Conservation (phyloP, 2,888 invertebrate genomes). For the Junonia oenone region DNA sequence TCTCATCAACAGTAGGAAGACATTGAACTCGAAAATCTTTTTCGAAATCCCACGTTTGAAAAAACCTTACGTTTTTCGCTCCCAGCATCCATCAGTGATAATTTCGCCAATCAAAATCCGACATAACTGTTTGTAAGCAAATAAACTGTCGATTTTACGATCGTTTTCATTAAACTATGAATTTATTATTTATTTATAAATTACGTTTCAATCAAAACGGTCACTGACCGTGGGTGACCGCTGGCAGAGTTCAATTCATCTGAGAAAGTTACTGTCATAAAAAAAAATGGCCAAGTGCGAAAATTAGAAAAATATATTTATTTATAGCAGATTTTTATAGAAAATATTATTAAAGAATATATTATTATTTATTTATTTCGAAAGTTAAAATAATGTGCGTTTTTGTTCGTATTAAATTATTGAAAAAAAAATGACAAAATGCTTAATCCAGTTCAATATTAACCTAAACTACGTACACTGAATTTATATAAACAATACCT, state of each 20-base stretch:
- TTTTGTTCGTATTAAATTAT: too few relatives aligned
- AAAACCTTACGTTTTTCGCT: background rate
- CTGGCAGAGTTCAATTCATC: constrained; percentile 17
- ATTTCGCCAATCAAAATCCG: constrained; percentile 11
- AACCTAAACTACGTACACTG: too few relatives aligned
- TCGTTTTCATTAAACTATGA: constrained; percentile 20
- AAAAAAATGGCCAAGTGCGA: constrained; percentile 16
- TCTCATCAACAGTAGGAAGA: background rate
- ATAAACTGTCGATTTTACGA: constrained; percentile 19
- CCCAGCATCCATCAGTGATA: background rate
- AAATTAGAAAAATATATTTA: constrained; percentile 5
- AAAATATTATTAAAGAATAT: background rate
- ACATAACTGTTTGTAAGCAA: constrained; percentile 17
- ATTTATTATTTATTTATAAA: constrained; percentile 20
- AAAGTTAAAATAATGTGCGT: too few relatives aligned
- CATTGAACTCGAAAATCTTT: background rate
- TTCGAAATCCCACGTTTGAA: background rate
- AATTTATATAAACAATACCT: too few relatives aligned
- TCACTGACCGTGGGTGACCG: constrained; percentile 21
- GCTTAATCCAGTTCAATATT: too few relatives aligned
- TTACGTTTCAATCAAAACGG: constrained; percentile 20
- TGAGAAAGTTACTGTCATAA: constrained; percentile 21
- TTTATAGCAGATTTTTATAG: background rate
- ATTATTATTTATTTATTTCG: background rate
- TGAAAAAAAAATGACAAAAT: background rate